These are phyloP conservation scores for Rhyacophila evoluta DNA, from an alignment of 2,888 invertebrate genomes.

Conservation along the genomic window DNA sequence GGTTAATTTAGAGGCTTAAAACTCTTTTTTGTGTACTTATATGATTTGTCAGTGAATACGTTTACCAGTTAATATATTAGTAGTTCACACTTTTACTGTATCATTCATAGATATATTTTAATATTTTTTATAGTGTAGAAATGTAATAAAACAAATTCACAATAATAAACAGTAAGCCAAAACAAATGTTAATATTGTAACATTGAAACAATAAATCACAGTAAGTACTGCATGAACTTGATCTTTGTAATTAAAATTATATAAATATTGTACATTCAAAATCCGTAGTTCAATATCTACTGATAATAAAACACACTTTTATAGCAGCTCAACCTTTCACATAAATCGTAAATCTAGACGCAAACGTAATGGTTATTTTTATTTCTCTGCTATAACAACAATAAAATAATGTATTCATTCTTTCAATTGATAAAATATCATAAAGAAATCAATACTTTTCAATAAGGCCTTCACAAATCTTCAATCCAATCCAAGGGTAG, in stretches of 20 bases:
- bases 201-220: neutral
- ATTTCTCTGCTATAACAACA: neutral
- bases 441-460: conserved; percentile 14
- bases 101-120: no score
- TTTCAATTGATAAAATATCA: conserved; percentile 1
- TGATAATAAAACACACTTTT: neutral
- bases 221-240: neutral
- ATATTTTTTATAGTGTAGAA: no score
- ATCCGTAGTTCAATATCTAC: neutral
- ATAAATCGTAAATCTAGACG: neutral
- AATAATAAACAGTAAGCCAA: no score
- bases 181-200: no score
- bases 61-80: no score
- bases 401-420: conserved; percentile 1
- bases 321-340: neutral
- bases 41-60: no score
- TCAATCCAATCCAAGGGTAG: neutral
- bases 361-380: neutral
- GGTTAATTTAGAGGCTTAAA: no score
- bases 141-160: no score
- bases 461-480: neutral
- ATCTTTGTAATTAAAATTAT: neutral
- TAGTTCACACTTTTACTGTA: no score
- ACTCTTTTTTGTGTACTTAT: no score
- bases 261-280: neutral